Conservation (phyloP, 37 sponge, comb jelly and placozoan genomes). For the Beroe ovata region DNA sequence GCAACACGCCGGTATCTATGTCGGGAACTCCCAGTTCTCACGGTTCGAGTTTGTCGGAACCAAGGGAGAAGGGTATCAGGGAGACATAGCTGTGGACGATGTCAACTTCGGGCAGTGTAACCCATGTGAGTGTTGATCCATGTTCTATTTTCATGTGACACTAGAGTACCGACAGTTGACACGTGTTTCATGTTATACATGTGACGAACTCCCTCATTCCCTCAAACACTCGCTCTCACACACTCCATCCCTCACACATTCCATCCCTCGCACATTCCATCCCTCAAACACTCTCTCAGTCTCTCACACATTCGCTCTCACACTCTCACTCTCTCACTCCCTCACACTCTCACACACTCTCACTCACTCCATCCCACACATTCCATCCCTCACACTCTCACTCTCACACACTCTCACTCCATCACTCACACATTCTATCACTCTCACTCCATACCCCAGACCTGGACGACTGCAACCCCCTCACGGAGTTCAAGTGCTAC, state of each 20-base stretch:
- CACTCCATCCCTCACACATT: background rate
- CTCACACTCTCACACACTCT: background rate
- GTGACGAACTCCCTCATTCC: background rate
- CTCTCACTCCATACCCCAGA: too few species aligned
- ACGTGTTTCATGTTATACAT: too few species aligned
- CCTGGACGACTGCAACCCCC: conserved; percentile 49
- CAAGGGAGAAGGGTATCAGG: conserved; percentile 62
- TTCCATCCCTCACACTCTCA: too few species aligned
- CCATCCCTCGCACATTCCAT: background rate
- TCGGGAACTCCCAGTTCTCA: background rate
- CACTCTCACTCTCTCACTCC: background rate
- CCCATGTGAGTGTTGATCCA: conserved; percentile 18
- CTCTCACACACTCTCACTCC: too few species aligned
- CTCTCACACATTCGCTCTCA: background rate
- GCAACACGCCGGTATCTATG: conserved; percentile 56
- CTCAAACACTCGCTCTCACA: background rate
- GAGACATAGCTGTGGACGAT: conserved; percentile 71
- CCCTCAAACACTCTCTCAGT: background rate
- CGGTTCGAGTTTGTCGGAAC: conserved; percentile 67
- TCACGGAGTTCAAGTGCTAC: conserved; percentile 66
- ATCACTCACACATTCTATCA: too few species aligned
- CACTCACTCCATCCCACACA: too few species aligned
- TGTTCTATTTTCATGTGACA: background rate
- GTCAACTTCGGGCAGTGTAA: conserved; percentile 65
- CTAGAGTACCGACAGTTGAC: too few species aligned